A percentile compares a stretch with the other conserved stretches of the same genome.
These are phyloP conservation scores for Corythaixoides concolor DNA, from an alignment of 2,113 vertebrate species.

Conservation along the genomic window DNA sequence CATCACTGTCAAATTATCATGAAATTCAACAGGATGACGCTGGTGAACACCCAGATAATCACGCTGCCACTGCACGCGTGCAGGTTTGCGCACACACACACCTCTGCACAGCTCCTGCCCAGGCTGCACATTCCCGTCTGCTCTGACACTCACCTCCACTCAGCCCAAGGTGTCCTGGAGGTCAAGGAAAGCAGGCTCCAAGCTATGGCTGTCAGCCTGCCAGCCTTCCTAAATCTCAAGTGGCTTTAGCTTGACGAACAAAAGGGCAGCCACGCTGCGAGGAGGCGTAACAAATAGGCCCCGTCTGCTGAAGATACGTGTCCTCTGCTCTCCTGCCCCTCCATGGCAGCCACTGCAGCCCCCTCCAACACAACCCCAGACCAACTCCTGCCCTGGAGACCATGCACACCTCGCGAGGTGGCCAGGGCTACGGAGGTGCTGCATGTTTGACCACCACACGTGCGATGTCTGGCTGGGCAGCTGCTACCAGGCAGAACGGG, in stretches of 20 bases:
- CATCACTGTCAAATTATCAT: background rate
- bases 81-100: background rate
- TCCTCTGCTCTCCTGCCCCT: background rate
- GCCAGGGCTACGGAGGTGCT: background rate
- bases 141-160: background rate
- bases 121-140: background rate
- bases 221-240: background rate
- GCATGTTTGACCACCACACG: background rate
- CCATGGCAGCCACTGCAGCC: background rate
- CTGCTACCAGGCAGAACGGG: background rate
- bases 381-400: background rate
- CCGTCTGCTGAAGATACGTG: background rate
- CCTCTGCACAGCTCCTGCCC: background rate
- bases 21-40: background rate
- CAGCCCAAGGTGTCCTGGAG: background rate
- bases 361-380: background rate
- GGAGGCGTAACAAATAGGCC: background rate
- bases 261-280: background rate
- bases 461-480: background rate
- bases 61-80: accelerated
- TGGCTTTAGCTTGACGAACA: background rate
- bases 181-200: background rate
- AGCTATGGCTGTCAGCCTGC: background rate
- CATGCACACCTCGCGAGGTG: accelerated
- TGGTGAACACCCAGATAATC: background rate